phyloP scores from a whole-genome alignment of 1,140 invertebrate species.

The Rhyzopertha dominica region DNA sequence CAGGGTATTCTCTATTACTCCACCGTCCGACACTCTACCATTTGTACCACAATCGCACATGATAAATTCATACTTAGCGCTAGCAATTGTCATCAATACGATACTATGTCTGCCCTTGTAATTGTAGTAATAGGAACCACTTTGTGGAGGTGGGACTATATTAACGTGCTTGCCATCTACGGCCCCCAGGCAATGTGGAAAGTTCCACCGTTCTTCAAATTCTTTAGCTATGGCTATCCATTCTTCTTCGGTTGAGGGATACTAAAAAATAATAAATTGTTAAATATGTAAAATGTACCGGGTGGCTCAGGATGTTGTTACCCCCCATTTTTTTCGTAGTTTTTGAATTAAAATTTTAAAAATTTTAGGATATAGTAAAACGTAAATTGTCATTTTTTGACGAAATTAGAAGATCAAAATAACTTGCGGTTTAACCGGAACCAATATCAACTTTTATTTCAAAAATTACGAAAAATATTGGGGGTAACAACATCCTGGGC shows the following conservation, averaged over 20 bases:
- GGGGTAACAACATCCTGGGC: too few species aligned
- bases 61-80: slow-evolving; percentile 45
- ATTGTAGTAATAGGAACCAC: slow-evolving; percentile 35
- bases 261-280: slow-evolving; percentile 15
- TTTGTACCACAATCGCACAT: slow-evolving; percentile 40
- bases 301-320: too few species aligned
- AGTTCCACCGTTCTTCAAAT: slow-evolving; percentile 32
- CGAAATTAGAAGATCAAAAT: too few species aligned
- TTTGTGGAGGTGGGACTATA: slow-evolving; percentile 33
- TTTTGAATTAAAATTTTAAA: too few species aligned
- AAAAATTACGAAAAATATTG: too few species aligned
- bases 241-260: slow-evolving; percentile 27
- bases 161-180: slow-evolving; percentile 41
- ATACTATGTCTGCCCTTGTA: slow-evolving; percentile 37
- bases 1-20: slow-evolving; percentile 32
- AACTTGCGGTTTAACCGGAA: too few species aligned
- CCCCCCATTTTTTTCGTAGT: too few species aligned
- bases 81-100: slow-evolving; percentile 40
- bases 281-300: too few species aligned
- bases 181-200: slow-evolving; percentile 33
- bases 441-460: too few species aligned
- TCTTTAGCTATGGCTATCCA: slow-evolving; percentile 38
- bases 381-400: too few species aligned
- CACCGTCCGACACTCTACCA: slow-evolving; percentile 40
- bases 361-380: too few species aligned